Evolutionary conservation across 2,797 vertebrate species (phyloP).

Genomic region (Neosilurus hyrtlii): DNA sequence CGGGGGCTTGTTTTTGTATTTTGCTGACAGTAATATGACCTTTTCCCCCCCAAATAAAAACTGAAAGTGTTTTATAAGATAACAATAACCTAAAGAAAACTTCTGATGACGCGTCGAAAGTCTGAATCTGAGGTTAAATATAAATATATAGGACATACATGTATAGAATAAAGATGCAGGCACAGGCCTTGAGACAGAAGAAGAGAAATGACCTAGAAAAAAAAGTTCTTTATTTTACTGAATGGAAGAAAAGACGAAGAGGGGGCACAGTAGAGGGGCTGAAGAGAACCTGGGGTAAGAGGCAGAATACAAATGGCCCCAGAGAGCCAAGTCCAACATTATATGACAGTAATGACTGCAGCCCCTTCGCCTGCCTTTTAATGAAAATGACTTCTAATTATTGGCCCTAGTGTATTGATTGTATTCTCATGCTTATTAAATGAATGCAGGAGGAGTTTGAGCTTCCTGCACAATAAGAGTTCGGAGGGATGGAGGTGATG

Average conservation of each 20-base stretch:
- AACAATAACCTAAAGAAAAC: conserved; percentile 22
- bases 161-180: conserved; percentile 41
- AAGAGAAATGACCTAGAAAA: conserved; percentile 57
- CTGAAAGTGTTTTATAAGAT: conserved; percentile 31
- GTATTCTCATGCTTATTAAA: conserved; percentile 79
- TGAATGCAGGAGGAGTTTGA: conserved; percentile 59
- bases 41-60: conserved; percentile 23
- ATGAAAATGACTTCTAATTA: conserved; percentile 81
- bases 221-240: conserved; percentile 53
- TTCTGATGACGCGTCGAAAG: conserved; percentile 52
- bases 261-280: conserved; percentile 52
- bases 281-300: conserved; percentile 67
- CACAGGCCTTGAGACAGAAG: conserved; percentile 35
- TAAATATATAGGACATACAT: conserved; percentile 20
- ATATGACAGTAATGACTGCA: conserved; percentile 75
- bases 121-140: conserved; percentile 58
- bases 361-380: conserved; percentile 70
- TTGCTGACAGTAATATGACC: background rate
- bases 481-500: conserved; percentile 5
- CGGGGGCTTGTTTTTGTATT: background rate
- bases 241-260: conserved; percentile 53
- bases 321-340: conserved; percentile 61
- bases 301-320: conserved; percentile 74
- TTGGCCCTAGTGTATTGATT: conserved; percentile 75
- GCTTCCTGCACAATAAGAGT: conserved; percentile 40